A percentile compares a stretch with the other conserved stretches of the same genome.
These are phyloP conservation scores for Theristicus caerulescens DNA, from an alignment of 2,113 vertebrate genomes.

Conservation along the genomic window DNA sequence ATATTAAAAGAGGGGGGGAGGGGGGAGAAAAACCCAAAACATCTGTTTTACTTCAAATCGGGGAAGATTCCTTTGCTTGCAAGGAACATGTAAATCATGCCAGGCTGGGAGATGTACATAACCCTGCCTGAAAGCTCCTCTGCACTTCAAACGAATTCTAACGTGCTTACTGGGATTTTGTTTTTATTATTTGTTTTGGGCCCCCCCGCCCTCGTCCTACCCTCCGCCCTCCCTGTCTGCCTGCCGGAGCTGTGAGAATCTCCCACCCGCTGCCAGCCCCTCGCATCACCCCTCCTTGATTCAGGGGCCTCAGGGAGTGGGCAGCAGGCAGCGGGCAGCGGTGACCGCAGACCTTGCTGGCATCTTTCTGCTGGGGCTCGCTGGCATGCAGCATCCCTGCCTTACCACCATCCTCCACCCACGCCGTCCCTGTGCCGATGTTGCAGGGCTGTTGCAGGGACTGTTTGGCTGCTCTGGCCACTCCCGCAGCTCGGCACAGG, in stretches of 20 bases:
- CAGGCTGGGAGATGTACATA: slow-evolving; percentile 68
- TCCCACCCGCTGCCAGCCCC: slow-evolving; percentile 52
- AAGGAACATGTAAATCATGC: slow-evolving; percentile 76
- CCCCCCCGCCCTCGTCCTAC: not conserved
- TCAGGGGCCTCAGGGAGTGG: not conserved
- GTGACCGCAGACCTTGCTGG: not conserved
- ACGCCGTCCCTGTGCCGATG: accelerated
- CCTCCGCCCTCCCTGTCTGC: slow-evolving; percentile 20
- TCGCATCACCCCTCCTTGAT: not conserved
- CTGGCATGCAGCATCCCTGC: not conserved
- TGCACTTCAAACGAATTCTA: slow-evolving; percentile 79
- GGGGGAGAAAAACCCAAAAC: slow-evolving; percentile 47
- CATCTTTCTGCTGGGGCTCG: not conserved
- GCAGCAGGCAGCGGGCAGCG: not conserved
- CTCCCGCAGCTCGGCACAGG: not conserved
- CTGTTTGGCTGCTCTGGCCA: accelerated
- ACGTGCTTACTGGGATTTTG: slow-evolving; percentile 69
- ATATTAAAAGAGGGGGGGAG: not conserved
- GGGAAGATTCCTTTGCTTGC: slow-evolving; percentile 71
- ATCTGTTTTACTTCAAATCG: slow-evolving; percentile 80
- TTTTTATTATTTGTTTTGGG: slow-evolving; percentile 64
- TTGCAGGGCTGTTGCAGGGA: not conserved
- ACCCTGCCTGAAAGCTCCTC: slow-evolving; percentile 66
- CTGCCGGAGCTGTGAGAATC: slow-evolving; percentile 51
- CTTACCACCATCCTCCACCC: not conserved